Conservation (phyloP, 1,140 invertebrate genomes). For the Leptestheria dahalacensis region DNA sequence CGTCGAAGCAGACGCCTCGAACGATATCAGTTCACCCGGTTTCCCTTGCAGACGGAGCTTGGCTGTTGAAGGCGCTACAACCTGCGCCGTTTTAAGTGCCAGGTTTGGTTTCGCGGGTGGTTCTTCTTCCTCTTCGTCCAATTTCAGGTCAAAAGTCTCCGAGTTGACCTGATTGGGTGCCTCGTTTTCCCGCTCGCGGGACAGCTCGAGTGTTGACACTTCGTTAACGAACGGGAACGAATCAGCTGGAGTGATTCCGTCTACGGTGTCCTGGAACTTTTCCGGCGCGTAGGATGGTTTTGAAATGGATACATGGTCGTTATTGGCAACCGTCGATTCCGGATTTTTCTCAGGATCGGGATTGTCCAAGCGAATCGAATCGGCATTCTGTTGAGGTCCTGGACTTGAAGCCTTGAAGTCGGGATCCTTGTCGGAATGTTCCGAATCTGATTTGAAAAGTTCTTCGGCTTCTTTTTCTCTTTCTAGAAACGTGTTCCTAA, state of each 20-base stretch:
- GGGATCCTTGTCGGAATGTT: slow-evolving; percentile 16
- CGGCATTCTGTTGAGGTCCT: slow-evolving; percentile 12
- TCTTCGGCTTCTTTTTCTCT: slow-evolving; percentile 19
- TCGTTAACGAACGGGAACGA: background rate
- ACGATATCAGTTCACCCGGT: slow-evolving; percentile 15
- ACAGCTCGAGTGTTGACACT: background rate
- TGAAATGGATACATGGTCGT: too few species aligned
- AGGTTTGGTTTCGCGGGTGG: background rate
- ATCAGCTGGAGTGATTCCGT: too few species aligned
- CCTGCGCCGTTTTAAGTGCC: background rate
- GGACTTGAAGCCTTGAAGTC: slow-evolving; percentile 4
- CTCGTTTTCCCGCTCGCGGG: too few species aligned
- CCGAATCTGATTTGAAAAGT: slow-evolving; percentile 19
- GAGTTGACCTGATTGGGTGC: too few species aligned
- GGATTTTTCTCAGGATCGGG: too few species aligned
- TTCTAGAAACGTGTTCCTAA: slow-evolving; percentile 14
- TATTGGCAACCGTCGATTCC: too few species aligned
- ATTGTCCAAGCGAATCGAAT: background rate
- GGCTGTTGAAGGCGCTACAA: slow-evolving; percentile 4
- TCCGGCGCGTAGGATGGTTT: too few species aligned
- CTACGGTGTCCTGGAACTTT: too few species aligned
- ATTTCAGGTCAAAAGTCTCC: background rate
- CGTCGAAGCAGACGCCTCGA: slow-evolving; percentile 11
- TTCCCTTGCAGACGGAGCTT: slow-evolving; percentile 14
- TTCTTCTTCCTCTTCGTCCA: background rate